A percentile compares a stretch with the other conserved stretches of the same genome.
Evolutionary conservation across 2,797 vertebrate genomes (phyloP).

Genomic region (Poecilia picta): DNA sequence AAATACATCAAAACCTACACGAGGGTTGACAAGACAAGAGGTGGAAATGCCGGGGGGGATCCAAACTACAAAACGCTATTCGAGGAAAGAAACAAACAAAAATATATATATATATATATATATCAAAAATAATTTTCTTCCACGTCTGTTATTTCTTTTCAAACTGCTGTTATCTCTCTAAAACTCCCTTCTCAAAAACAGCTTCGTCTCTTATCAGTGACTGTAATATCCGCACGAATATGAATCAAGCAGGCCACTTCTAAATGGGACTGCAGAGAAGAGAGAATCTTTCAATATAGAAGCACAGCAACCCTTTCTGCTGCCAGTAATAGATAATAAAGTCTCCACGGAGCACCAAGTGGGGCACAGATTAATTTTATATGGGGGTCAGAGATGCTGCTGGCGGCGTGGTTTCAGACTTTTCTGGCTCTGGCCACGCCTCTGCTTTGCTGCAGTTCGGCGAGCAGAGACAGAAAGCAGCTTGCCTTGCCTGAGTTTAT

Average conservation of each 20-base stretch:
- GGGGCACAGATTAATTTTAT: conserved; percentile 37
- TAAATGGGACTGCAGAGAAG: neutral
- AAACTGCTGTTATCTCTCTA: neutral
- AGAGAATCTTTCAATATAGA: neutral
- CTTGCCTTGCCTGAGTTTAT: conserved; percentile 46
- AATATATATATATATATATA: too few relatives aligned
- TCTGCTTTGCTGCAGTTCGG: conserved; percentile 70
- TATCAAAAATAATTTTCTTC: neutral
- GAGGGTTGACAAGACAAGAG: neutral
- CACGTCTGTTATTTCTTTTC: neutral
- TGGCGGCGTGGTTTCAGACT: conserved; percentile 55
- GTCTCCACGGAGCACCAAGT: conserved; percentile 26
- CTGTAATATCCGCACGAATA: conserved; percentile 1
- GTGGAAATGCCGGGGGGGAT: neutral
- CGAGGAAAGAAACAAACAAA: neutral
- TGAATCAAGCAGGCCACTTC: neutral
- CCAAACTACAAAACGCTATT: neutral
- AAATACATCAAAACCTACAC: neutral
- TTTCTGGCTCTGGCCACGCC: conserved; percentile 71
- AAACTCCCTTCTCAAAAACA: neutral
- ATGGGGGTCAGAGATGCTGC: conserved; percentile 10
- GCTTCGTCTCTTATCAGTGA: neutral
- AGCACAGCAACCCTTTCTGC: neutral
- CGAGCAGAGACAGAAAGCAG: conserved; percentile 54
- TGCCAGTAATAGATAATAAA: conserved; percentile 33